Conservation (phyloP, 2,888 invertebrate species). For the Morpho deidamia region DNA sequence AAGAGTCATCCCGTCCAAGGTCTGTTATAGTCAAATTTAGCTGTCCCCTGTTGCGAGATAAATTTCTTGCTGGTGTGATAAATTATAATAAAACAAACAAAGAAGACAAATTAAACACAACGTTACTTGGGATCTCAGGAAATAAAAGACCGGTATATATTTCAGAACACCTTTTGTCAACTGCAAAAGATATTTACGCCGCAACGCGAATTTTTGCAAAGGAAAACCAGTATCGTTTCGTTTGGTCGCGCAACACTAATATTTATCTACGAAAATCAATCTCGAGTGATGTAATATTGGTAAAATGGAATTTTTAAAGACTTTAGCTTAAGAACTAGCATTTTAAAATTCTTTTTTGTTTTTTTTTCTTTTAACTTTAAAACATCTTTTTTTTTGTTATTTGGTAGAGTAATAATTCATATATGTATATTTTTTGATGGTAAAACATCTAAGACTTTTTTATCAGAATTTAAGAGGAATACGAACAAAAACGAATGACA, state of each 20-base stretch:
- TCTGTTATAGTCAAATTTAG: background rate
- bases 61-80: background rate
- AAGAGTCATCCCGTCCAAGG: background rate
- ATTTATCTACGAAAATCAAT: background rate
- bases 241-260: slow-evolving; percentile 1
- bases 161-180: background rate
- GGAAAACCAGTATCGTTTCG: slow-evolving; percentile 3
- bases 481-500: slow-evolving; percentile 9
- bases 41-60: background rate
- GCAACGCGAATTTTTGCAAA: slow-evolving; percentile 3
- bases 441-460: slow-evolving; percentile 2
- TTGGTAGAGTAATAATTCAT: background rate
- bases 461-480: slow-evolving; percentile 16
- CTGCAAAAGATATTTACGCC: slow-evolving; percentile 1
- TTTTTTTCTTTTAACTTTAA: too few relatives aligned
- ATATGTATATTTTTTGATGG: background rate
- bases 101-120: background rate
- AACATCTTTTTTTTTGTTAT: background rate
- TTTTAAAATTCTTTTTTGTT: too few relatives aligned
- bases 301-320: background rate
- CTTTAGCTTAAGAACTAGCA: too few relatives aligned
- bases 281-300: background rate
- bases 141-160: slow-evolving; percentile 1
- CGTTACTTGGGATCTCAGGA: background rate
- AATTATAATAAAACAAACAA: background rate